A percentile compares a stretch with the other conserved stretches of the same genome.
Evolutionary conservation across 2,888 invertebrate species (phyloP).

Genomic region (Tineola bisselliella): DNA sequence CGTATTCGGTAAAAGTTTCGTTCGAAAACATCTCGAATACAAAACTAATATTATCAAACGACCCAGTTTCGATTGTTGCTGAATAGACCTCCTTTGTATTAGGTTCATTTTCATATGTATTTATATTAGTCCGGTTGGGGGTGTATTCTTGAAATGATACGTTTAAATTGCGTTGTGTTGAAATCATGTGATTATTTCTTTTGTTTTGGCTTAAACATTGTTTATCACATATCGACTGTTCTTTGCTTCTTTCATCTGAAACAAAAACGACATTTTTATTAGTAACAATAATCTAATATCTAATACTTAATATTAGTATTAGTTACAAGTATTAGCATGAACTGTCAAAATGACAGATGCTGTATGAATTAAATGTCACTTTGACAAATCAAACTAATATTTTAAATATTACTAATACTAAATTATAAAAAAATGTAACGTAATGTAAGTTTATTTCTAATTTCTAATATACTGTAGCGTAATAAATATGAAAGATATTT

Average conservation of each 20-base stretch:
- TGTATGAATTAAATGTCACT: too few relatives aligned
- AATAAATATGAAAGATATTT: background rate
- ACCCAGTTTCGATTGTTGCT: background rate
- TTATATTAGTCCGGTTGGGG: background rate
- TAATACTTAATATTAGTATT: too few relatives aligned
- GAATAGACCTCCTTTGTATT: background rate
- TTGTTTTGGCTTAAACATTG: constrained; percentile 10
- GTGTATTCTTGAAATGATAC: constrained; percentile 25
- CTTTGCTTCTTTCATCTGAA: background rate
- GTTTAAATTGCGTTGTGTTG: constrained; percentile 41
- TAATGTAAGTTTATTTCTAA: too few relatives aligned
- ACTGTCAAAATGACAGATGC: too few relatives aligned
- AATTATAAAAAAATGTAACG: too few relatives aligned
- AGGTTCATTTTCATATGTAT: background rate
- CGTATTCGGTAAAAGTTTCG: constrained; percentile 51
- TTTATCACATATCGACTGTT: constrained; percentile 23
- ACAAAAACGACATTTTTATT: background rate
- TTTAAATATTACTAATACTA: too few relatives aligned
- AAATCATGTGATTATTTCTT: constrained; percentile 47
- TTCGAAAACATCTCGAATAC: constrained; percentile 28
- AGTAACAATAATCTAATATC: too few relatives aligned
- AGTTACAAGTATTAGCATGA: too few relatives aligned
- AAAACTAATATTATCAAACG: constrained; percentile 24
- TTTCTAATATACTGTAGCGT: too few relatives aligned
- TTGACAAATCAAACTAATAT: too few relatives aligned